Evolutionary conservation across 2,888 invertebrate genomes (phyloP), one percentile per base, ranked within the genome.

Genomic region (Dyspetes luteomarginatus): DNA sequence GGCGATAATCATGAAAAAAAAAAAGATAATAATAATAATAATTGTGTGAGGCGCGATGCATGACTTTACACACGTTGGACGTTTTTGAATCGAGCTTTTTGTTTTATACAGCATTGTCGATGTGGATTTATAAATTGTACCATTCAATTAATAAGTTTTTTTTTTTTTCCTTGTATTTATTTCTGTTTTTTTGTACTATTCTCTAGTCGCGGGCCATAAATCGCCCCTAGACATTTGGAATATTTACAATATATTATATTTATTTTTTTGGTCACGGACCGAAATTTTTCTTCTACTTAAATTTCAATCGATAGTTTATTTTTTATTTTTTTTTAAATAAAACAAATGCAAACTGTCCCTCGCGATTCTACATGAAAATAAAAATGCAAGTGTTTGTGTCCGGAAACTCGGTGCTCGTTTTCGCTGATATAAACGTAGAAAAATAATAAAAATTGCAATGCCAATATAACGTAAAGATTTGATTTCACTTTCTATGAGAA

Each of bases 201-300:
- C 73, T 77, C 64, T 58, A 81, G 64, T 52, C 77, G 64, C 45
- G 17, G 36, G 62, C 45, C 45, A 28, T 26, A 17, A 36, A 58
- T 58, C 17, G 48, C 48, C 52, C 62, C 55, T 48, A 50, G 73
- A 73, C 56, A 50, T 69, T 74, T 77, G 77, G 77, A 81, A 81
- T 81, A 81, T 81, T 81, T 77, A 81, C 81, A 81, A 77, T 76
- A 76, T 80, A 45, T 41, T 62, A 56, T 72, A 52, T 55, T 50
- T 58, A 41, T 64, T n/a, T 58, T 60, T 17, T 77, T 56, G 81
- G 81, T 81, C 73, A 56, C 43, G 45, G 72, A 62, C 72, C 65
- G 36, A 56, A 36, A 26, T 68, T 28, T 50, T 68, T 58, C 50
- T 30, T 60, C 9, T 9, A 2, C 9, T 19, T 19, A 55, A n/a